Evolutionary conservation across 2,113 vertebrate species (phyloP), one percentile per base, ranked within the genome.

Genomic region (Hyperopisus bebe): DNA sequence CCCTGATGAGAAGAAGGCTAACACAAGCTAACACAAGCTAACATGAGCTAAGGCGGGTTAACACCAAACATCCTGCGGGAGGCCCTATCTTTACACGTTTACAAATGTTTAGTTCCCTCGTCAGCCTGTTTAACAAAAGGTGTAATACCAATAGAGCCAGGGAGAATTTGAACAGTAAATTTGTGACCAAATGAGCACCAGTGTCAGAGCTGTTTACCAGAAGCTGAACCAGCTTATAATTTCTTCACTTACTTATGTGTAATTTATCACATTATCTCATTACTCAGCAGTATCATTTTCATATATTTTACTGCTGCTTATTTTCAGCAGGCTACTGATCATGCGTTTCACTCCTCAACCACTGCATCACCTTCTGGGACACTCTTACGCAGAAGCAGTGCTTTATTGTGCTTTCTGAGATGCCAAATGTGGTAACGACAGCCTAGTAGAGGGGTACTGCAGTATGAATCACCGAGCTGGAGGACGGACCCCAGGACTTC

Each of bases 91-190:
- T 39, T 19, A 39, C 70, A 77, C 31, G 31, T 39, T 77, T 77
- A 17, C 31, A 42, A 42, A 39, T 55, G n/a, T 53, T 31, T 53
- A 89, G 87, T 77, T 66, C 66, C 77, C 74, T 87, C 88, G 88
- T 90, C 82, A 85, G 19, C 35, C 48, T 35, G 13, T 46, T 47
- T 44, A 83, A 86, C 9, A 44, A 88, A 88, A 88, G 70, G 88
- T 46, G 51, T 8, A n/a, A 77, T 47, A 77, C 35, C 66, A 55
- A 85, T 88, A 90, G 48, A 70, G 5, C 74, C 35, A 42, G 35
- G 74, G 35, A 31, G 6, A 19, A 35, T 80, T 39, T 80, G 62
- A 13, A 80, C 4, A 80, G 6, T 19, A 39, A 5, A 42, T 19
- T 7, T 42, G 74, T 80, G 35, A 17, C 74, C 74, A 17, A 80